Evolutionary conservation across 37 sponge, comb jelly and placozoan genomes (phyloP), one percentile per base, ranked within the genome.

Genomic region (Tethya wilhelma): DNA sequence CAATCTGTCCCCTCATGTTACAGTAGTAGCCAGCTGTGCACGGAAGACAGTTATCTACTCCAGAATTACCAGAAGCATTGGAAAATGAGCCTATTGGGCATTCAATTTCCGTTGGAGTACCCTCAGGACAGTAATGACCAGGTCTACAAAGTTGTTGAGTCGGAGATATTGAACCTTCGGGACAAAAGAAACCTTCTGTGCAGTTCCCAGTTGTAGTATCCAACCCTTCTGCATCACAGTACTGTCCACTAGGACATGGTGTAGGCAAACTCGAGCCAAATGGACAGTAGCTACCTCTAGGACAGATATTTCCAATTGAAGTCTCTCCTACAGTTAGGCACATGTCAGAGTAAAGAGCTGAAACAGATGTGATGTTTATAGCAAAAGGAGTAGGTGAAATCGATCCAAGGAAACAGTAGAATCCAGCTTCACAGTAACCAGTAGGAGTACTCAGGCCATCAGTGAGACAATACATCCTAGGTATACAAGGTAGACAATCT

Each of bases 371-470:
- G 14, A 19, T 49, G 53, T 19, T 19, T 49, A 49, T 19, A 25
- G 11, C 63, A 60, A 26, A n/a, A 26, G 63, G 63, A 60, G 26
- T 6, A 8, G 63, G 28, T 8, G 28, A 12, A 25, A 26, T 26
- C 20, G 63, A 17, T 23, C 63, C 28, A 60, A n/a, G 7, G 7
- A 6, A 8, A n/a, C 63, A 60, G 28, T n/a, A 60, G 22, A 25
- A 60, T n/a, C 63, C 63, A 25, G 20, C 63, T n/a, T 60, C 63
- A 60, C 63, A 60, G 28, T 7, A n/a, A 12, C 63, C 63, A 26
- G 26, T 60, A 7, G 20, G 26, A 17, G 11, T n/a, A 25, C 7
- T 6, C 11, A 12, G 63, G 7, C 63, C 63, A 60, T 7, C 11
- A 8, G 6, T 26, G 22, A 7, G 25, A n/a, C 63, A 60, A 26